Evolutionary conservation across 2,888 invertebrate genomes (phyloP).

Genomic region (Alloplasta piceator): DNA sequence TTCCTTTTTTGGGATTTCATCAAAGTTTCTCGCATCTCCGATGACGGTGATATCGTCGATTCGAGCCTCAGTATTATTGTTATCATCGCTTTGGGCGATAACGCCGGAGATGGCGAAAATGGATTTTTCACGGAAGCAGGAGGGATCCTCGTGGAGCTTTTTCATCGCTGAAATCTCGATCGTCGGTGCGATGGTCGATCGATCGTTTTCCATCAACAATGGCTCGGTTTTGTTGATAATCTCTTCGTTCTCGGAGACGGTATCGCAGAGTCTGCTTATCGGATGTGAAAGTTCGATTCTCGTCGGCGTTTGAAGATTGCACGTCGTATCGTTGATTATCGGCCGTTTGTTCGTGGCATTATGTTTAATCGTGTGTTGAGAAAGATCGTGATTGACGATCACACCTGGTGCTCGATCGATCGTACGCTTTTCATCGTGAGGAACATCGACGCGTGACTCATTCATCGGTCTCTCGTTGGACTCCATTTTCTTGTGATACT

Average conservation of each 20-base stretch:
- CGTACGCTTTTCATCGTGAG: slow-evolving; percentile 16
- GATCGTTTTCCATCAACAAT: slow-evolving; percentile 34
- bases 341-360: slow-evolving; percentile 29
- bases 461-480: not conserved
- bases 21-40: slow-evolving; percentile 12
- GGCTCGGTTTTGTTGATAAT: slow-evolving; percentile 6
- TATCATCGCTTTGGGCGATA: slow-evolving; percentile 71
- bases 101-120: slow-evolving; percentile 17
- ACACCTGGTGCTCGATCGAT: slow-evolving; percentile 17
- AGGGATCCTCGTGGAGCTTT: not conserved
- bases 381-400: slow-evolving; percentile 27
- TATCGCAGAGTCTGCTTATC: slow-evolving; percentile 77
- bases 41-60: slow-evolving; percentile 31
- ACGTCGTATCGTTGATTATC: slow-evolving; percentile 52
- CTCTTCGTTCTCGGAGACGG: slow-evolving; percentile 63
- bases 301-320: slow-evolving; percentile 48
- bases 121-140: slow-evolving; percentile 26
- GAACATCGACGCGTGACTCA: slow-evolving; percentile 6
- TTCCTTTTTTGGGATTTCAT: not conserved
- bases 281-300: slow-evolving; percentile 77
- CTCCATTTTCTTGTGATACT: not conserved
- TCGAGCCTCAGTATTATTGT: slow-evolving; percentile 76
- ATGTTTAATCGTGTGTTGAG: slow-evolving; percentile 46
- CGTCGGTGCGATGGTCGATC: slow-evolving; percentile 23
- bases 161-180: not conserved